These are phyloP conservation scores for Meloidogyne exigua DNA, from an alignment of 1,140 invertebrate species.

Conservation along the genomic window DNA sequence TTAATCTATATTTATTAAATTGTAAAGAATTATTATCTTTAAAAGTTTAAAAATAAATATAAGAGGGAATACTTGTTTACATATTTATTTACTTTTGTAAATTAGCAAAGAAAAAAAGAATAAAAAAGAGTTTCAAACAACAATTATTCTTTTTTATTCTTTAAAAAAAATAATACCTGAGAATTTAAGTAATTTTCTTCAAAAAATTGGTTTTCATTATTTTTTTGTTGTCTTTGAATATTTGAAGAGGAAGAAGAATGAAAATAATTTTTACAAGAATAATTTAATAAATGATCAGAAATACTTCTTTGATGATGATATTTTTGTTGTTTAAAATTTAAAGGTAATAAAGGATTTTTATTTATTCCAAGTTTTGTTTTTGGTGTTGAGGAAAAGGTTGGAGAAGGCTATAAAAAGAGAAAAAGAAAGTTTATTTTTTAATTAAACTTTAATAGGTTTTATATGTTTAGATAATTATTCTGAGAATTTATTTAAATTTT, in stretches of 20 bases:
- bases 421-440: no score
- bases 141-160: neutral
- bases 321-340: neutral
- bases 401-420: neutral
- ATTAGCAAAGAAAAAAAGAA: neutral
- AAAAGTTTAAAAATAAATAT: no score
- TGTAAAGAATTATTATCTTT: no score
- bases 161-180: neutral
- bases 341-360: neutral
- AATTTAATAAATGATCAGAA: neutral
- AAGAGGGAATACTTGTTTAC: no score
- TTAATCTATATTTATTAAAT: no score
- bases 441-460: no score
- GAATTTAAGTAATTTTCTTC: neutral
- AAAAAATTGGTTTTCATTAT: neutral
- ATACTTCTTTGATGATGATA: neutral
- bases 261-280: neutral
- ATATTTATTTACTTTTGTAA: no score
- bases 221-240: neutral
- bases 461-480: no score
- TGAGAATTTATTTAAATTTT: no score
- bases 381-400: neutral
- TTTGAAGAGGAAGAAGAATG: neutral
- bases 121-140: neutral
- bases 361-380: neutral